Percentiles rank a stretch among this genome's conserved stretches.
Conservation (phyloP, 1,140 invertebrate species). For the Bombyx mandarina region DNA sequence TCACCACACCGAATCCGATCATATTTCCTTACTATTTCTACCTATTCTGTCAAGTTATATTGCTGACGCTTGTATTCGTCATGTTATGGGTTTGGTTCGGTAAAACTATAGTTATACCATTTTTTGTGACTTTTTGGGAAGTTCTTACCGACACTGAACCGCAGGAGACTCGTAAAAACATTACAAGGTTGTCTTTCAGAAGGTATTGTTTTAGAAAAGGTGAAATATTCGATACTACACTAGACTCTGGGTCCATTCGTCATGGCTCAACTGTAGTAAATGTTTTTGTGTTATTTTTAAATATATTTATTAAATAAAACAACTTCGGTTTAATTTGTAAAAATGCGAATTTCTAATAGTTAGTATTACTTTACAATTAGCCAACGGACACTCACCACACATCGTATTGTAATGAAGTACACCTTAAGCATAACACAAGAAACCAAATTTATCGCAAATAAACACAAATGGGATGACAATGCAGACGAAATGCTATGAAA, state of each 20-base stretch:
- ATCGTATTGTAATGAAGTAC: too few relatives aligned
- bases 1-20: slow-evolving; percentile 44
- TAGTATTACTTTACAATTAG: too few relatives aligned
- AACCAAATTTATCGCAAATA: too few relatives aligned
- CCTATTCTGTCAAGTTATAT: slow-evolving; percentile 51
- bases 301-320: too few relatives aligned
- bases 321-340: too few relatives aligned
- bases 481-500: too few relatives aligned
- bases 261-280: too few relatives aligned
- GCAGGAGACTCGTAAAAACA: slow-evolving; percentile 6
- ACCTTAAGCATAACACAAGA: too few relatives aligned
- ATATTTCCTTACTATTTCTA: slow-evolving; percentile 59
- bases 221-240: slow-evolving; percentile 42
- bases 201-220: slow-evolving; percentile 57
- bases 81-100: slow-evolving; percentile 43
- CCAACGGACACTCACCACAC: too few relatives aligned
- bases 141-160: slow-evolving; percentile 16
- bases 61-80: slow-evolving; percentile 33
- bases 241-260: slow-evolving; percentile 17
- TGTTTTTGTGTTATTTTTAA: too few relatives aligned
- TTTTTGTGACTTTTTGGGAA: slow-evolving; percentile 30
- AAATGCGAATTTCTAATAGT: too few relatives aligned
- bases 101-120: slow-evolving; percentile 35
- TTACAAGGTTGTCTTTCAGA: slow-evolving; percentile 30
- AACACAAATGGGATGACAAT: too few relatives aligned